Evolutionary conservation across 2,113 vertebrate genomes (phyloP).

Genomic region (Dromaius novaehollandiae): DNA sequence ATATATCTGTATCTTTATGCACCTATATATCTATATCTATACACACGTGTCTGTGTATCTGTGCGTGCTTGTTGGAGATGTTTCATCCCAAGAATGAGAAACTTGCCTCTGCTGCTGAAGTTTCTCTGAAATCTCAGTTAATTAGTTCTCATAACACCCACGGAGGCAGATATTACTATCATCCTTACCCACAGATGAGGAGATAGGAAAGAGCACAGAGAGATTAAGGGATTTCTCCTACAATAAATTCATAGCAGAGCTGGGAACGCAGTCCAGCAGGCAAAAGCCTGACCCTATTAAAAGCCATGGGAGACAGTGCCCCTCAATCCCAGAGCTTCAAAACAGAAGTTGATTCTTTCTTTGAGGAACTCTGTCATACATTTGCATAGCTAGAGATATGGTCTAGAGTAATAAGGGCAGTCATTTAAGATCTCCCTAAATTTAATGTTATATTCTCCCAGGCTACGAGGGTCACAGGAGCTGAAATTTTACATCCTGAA

Average conservation of each 20-base stretch:
- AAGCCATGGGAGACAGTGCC: neutral
- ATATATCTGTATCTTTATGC: neutral
- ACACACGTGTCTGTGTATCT: accelerated
- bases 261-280: constrained; percentile 16
- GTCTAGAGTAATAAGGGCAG: neutral
- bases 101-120: constrained; percentile 9
- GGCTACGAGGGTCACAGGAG: neutral
- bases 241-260: neutral
- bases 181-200: neutral
- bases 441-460: neutral
- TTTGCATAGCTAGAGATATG: neutral
- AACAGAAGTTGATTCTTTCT: neutral
- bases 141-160: constrained; percentile 33
- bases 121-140: constrained; percentile 39
- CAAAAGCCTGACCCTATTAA: constrained; percentile 40
- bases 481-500: neutral
- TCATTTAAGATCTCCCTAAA: constrained; percentile 16
- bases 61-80: too few species aligned
- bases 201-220: neutral
- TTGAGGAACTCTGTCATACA: neutral
- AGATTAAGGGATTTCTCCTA: constrained; percentile 56
- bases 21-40: neutral
- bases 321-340: neutral
- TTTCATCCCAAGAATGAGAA: neutral
- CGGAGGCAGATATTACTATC: neutral